phyloP scores from a whole-genome alignment of 30 jellyfish, hydroid and myxozoan genomes.

The Rhopilema esculentum region DNA sequence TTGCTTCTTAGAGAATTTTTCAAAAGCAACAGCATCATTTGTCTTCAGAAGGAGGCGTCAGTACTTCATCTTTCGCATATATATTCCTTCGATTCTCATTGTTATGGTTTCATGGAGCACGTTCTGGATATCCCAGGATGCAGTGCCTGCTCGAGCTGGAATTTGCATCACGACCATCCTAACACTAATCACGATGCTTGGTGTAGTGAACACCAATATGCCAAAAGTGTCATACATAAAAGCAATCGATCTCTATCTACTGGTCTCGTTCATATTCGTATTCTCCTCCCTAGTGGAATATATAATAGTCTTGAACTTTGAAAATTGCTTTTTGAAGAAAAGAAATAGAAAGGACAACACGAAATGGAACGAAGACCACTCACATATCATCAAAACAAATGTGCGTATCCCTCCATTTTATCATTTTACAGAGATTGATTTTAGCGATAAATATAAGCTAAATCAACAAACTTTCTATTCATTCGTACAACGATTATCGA shows the following conservation, averaged over 20 bases:
- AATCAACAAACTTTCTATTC: neutral
- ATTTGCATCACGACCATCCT: slow-evolving; percentile 89
- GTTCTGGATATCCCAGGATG: slow-evolving; percentile 94
- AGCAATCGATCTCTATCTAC: slow-evolving; percentile 83
- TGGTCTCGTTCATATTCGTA: slow-evolving; percentile 84
- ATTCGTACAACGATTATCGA: too few species aligned
- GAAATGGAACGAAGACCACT: slow-evolving; percentile 4
- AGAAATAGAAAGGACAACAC: slow-evolving; percentile 13
- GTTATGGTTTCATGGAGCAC: slow-evolving; percentile 96
- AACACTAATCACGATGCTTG: slow-evolving; percentile 93
- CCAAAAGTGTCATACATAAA: slow-evolving; percentile 94
- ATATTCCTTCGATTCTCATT: slow-evolving; percentile 83
- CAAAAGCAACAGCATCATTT: slow-evolving; percentile 89
- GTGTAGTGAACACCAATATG: slow-evolving; percentile 92
- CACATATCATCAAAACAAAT: slow-evolving; percentile 8
- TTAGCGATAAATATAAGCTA: neutral
- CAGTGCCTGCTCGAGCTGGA: slow-evolving; percentile 97
- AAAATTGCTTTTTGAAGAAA: slow-evolving; percentile 17
- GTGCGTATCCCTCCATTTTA: neutral
- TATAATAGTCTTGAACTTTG: slow-evolving; percentile 78
- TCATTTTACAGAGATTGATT: neutral
- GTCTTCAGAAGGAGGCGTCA: slow-evolving; percentile 75
- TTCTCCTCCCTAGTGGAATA: slow-evolving; percentile 85
- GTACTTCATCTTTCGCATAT: slow-evolving; percentile 81
- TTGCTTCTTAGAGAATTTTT: slow-evolving; percentile 61